phyloP scores from a whole-genome alignment of 2,888 invertebrate genomes.

The Herminia tarsipennalis region DNA sequence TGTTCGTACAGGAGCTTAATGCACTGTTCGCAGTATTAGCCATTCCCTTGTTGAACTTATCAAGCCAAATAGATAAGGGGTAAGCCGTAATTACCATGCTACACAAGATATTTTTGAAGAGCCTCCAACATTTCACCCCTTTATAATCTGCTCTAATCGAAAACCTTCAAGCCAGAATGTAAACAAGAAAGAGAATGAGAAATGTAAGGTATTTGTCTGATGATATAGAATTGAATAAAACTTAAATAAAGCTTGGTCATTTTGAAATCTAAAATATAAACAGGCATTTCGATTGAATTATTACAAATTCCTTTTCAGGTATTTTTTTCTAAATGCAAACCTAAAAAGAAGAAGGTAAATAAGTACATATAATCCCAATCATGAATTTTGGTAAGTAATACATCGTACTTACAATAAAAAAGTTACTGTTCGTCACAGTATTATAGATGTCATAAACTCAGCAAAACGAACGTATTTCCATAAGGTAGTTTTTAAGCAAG shows the following conservation, averaged over 20 bases:
- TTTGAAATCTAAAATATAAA: no score
- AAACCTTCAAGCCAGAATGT: not conserved
- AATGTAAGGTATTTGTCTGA: not conserved
- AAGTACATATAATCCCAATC: no score
- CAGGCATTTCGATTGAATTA: no score
- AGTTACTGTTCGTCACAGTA: not conserved
- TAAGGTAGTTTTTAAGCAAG: not conserved
- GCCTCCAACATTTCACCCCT: not conserved
- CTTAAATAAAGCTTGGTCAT: no score
- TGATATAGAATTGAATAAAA: no score
- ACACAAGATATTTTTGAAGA: slow-evolving; percentile 3
- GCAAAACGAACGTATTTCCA: slow-evolving; percentile 2
- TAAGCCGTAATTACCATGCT: slow-evolving; percentile 4
- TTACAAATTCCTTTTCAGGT: no score
- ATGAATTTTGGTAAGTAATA: no score
- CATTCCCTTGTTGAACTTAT: slow-evolving; percentile 8
- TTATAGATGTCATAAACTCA: not conserved
- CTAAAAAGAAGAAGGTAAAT: no score
- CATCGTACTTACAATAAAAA: no score
- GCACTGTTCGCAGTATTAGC: slow-evolving; percentile 1
- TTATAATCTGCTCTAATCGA: slow-evolving; percentile 2
- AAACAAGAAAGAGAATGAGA: not conserved
- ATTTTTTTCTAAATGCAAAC: no score
- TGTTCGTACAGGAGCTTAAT: not conserved
- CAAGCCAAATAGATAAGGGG: slow-evolving; percentile 6